These are phyloP conservation scores for Hydriomena furcata DNA, from an alignment of 2,888 invertebrate genomes.

Conservation along the genomic window DNA sequence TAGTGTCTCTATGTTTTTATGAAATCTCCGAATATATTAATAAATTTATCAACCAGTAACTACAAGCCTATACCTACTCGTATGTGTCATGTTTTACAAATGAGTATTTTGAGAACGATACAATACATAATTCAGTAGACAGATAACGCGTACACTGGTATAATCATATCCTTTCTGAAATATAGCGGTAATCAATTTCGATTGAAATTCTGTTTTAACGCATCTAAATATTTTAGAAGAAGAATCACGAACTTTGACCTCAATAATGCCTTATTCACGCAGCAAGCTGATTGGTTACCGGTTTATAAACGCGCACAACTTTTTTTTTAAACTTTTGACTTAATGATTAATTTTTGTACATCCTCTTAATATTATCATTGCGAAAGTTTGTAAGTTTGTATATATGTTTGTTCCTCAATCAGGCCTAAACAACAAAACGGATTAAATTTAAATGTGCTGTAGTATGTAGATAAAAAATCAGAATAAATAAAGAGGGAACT, in stretches of 20 bases:
- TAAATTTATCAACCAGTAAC: background rate
- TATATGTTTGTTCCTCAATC: too few relatives aligned
- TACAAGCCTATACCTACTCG: background rate
- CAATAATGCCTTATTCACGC: constrained; percentile 21
- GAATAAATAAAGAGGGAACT: too few relatives aligned
- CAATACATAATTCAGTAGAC: constrained; percentile 31
- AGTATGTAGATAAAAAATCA: too few relatives aligned
- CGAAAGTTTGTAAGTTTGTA: too few relatives aligned
- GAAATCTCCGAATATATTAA: background rate
- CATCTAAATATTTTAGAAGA: constrained; percentile 48
- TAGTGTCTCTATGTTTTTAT: too few relatives aligned
- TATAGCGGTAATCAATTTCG: constrained; percentile 44
- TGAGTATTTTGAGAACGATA: constrained; percentile 17
- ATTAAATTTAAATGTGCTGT: too few relatives aligned
- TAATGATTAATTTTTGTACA: too few relatives aligned
- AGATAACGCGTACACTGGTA: constrained; percentile 32
- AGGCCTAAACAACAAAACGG: too few relatives aligned
- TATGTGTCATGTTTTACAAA: constrained; percentile 10
- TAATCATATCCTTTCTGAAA: constrained; percentile 38
- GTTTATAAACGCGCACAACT: too few relatives aligned
- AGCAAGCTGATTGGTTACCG: background rate
- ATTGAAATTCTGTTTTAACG: constrained; percentile 44
- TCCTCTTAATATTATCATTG: too few relatives aligned
- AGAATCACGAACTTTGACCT: constrained; percentile 66
- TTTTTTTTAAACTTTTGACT: too few relatives aligned